Evolutionary conservation across 2,797 vertebrate species (phyloP).

Genomic region (Neosilurus hyrtlii): DNA sequence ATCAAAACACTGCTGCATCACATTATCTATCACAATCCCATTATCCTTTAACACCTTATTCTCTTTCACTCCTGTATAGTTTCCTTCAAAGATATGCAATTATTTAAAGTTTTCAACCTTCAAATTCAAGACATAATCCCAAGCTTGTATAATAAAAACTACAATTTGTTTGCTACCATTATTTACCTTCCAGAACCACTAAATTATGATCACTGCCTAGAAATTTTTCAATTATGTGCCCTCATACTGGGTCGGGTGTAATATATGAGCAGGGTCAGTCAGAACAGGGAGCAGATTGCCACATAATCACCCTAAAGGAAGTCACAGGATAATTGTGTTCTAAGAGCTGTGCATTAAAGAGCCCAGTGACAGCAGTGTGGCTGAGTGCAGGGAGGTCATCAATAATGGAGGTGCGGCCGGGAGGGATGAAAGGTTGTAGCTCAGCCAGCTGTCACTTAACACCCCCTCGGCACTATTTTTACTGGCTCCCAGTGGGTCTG

Average conservation of each 20-base stretch:
- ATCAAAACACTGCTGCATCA: not conserved
- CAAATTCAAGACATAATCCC: not conserved
- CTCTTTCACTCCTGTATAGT: not conserved
- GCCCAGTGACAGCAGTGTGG: slow-evolving; percentile 43
- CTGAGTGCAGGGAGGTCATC: slow-evolving; percentile 56
- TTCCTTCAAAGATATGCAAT: not conserved
- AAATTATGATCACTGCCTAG: slow-evolving; percentile 31
- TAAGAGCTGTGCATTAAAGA: slow-evolving; percentile 55
- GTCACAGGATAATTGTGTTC: slow-evolving; percentile 56
- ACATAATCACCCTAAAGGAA: slow-evolving; percentile 54
- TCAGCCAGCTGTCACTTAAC: slow-evolving; percentile 63
- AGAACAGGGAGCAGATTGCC: slow-evolving; percentile 41
- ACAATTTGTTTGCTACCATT: not conserved
- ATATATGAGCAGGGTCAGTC: slow-evolving; percentile 22
- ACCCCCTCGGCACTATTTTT: slow-evolving; percentile 65
- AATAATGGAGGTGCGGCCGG: slow-evolving; percentile 62
- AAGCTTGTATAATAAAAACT: not conserved
- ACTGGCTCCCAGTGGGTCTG: slow-evolving; percentile 60
- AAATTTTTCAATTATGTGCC: slow-evolving; percentile 9
- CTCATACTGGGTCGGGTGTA: slow-evolving; percentile 6
- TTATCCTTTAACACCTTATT: not conserved
- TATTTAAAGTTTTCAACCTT: not conserved
- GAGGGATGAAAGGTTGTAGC: slow-evolving; percentile 62
- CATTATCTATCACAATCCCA: not conserved
- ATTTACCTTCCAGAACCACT: slow-evolving; percentile 45